Evolutionary conservation across 2,888 invertebrate species (phyloP).

Genomic region (Scotopteryx bipunctaria): DNA sequence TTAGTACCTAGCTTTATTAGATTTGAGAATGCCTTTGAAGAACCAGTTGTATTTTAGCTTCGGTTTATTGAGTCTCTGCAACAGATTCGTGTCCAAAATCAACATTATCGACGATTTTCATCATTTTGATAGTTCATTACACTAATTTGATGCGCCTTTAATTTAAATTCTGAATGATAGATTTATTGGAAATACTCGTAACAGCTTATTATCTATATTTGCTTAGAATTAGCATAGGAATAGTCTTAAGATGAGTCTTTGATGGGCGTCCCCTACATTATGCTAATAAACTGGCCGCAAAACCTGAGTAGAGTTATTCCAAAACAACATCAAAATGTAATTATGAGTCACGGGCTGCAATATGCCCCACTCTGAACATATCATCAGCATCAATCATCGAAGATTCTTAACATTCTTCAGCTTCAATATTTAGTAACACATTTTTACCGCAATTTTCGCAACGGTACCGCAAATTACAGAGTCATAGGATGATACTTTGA

Average conservation of each 20-base stretch:
- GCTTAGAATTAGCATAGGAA: not conserved
- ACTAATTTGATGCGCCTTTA: too few species aligned
- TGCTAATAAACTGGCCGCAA: conserved; percentile 19
- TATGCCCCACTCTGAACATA: conserved; percentile 22
- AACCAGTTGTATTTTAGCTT: too few species aligned
- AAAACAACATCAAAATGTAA: conserved; percentile 33
- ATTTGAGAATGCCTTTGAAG: not conserved
- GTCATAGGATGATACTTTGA: conserved; percentile 4
- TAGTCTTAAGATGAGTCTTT: not conserved
- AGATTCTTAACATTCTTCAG: conserved; percentile 27
- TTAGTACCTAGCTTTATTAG: not conserved
- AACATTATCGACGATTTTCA: too few species aligned
- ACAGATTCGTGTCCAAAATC: too few species aligned
- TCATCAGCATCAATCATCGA: conserved; percentile 29
- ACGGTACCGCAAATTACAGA: conserved; percentile 12
- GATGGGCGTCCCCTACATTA: conserved; percentile 9
- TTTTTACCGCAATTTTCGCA: conserved; percentile 18
- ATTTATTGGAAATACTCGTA: too few species aligned
- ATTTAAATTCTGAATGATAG: too few species aligned
- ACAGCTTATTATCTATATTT: too few species aligned
- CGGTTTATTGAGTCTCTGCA: too few species aligned
- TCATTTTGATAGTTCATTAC: too few species aligned
- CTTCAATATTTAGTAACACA: conserved; percentile 16
- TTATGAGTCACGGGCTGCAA: conserved; percentile 32
- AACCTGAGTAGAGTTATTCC: conserved; percentile 32